phyloP scores from a whole-genome alignment of 2,888 invertebrate genomes.

The Anticlea derivata region DNA sequence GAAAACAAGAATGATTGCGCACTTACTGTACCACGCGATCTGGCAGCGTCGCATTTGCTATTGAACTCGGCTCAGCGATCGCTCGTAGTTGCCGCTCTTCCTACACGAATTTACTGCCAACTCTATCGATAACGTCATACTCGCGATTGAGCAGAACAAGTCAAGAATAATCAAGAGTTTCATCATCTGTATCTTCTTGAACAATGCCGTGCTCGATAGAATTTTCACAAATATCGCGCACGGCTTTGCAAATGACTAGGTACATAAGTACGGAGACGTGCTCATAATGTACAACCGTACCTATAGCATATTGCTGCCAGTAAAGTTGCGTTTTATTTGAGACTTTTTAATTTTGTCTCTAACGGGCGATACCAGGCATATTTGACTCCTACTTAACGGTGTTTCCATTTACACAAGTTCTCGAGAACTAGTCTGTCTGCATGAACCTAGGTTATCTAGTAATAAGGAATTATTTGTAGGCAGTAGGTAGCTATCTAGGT shows the following conservation, averaged over 20 bases:
- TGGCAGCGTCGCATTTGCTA: constrained; percentile 36
- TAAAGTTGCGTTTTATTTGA: no score
- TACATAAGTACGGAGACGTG: constrained; percentile 1
- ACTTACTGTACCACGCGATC: constrained; percentile 17
- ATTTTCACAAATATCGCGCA: not conserved
- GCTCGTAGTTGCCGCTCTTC: constrained; percentile 40
- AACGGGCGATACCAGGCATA: no score
- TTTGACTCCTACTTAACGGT: no score
- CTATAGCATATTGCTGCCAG: no score
- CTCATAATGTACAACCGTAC: no score
- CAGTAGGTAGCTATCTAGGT: no score
- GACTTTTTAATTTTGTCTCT: no score
- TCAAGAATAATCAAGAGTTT: constrained; percentile 6
- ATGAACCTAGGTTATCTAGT: no score
- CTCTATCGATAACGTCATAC: constrained; percentile 18
- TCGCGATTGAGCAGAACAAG: constrained; percentile 6
- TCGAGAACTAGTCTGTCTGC: no score
- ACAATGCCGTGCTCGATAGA: not conserved
- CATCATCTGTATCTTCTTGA: constrained; percentile 13
- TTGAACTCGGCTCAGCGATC: constrained; percentile 9
- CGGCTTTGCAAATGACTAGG: not conserved
- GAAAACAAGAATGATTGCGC: constrained; percentile 11
- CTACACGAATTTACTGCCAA: constrained; percentile 27
- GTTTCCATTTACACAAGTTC: no score
- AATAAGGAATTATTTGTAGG: no score